Percentiles rank a stretch among this genome's conserved stretches.
Evolutionary conservation across 2,888 invertebrate genomes (phyloP).

Genomic region (Trichopria drosophilae): DNA sequence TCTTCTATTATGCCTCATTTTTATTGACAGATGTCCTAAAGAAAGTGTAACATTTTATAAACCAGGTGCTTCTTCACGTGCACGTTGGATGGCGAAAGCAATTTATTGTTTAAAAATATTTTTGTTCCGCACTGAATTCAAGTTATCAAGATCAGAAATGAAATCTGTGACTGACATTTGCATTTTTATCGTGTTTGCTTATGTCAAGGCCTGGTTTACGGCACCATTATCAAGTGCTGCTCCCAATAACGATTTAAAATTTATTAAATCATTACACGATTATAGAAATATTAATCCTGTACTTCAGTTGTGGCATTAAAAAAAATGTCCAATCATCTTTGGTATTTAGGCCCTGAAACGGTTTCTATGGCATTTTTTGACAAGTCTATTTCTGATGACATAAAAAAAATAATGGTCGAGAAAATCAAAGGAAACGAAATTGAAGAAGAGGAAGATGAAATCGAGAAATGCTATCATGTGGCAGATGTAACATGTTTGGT

Average conservation of each 20-base stretch:
- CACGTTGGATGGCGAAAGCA: constrained; percentile 42
- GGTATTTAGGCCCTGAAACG: constrained; percentile 23
- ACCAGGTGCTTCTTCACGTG: constrained; percentile 41
- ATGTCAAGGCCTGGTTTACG: constrained; percentile 26
- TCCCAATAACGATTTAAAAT: constrained; percentile 29
- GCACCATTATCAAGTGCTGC: constrained; percentile 23
- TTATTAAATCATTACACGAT: constrained; percentile 26
- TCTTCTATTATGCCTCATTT: constrained; percentile 37
- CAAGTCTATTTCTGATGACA: neutral
- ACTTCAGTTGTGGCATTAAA: constrained; percentile 4
- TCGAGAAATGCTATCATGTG: too few species aligned
- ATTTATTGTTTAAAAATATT: too few species aligned
- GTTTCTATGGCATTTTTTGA: constrained; percentile 22
- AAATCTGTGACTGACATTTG: too few species aligned
- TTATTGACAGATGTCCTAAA: constrained; percentile 32
- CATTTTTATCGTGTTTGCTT: too few species aligned
- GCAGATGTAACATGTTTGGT: too few species aligned
- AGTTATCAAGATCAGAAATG: constrained; percentile 31
- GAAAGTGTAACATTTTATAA: constrained; percentile 32
- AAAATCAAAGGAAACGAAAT: constrained; percentile 4
- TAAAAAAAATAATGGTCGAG: constrained; percentile 6
- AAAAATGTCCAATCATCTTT: constrained; percentile 21
- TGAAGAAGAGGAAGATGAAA: neutral
- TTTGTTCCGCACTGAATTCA: constrained; percentile 35
- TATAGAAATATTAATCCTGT: neutral